phyloP scores from a whole-genome alignment of 2,797 vertebrate genomes.

The Thaleichthys pacificus region DNA sequence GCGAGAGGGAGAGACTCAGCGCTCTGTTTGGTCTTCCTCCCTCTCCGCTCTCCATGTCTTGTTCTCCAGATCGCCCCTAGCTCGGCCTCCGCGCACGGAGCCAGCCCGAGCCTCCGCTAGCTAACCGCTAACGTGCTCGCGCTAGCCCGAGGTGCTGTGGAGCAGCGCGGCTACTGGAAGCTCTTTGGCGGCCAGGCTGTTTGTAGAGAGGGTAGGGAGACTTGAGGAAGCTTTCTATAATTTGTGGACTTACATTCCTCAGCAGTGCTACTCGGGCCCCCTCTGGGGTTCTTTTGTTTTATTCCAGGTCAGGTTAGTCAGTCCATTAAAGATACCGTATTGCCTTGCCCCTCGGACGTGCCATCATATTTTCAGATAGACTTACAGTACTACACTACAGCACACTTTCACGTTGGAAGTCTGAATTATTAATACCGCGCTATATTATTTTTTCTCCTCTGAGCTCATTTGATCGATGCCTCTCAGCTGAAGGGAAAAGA shows the following conservation, averaged over 20 bases:
- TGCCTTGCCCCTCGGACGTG: conserved; percentile 39
- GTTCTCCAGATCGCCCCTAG: neutral
- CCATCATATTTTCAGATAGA: conserved; percentile 63
- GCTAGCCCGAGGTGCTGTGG: neutral
- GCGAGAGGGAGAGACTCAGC: neutral
- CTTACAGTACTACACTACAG: conserved; percentile 62
- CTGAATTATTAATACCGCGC: conserved; percentile 69
- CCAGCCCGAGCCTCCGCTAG: neutral
- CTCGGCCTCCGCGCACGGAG: too few relatives aligned
- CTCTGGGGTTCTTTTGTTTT: conserved; percentile 39
- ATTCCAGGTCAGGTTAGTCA: conserved; percentile 25
- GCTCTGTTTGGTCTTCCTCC: neutral
- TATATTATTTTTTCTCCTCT: conserved; percentile 53
- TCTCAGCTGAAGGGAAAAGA: conserved; percentile 41
- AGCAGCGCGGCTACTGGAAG: neutral
- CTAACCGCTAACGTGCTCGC: neutral
- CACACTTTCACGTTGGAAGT: conserved; percentile 49
- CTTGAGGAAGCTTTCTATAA: conserved; percentile 28
- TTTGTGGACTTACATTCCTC: conserved; percentile 32
- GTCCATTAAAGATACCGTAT: conserved; percentile 41
- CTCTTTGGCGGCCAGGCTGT: neutral
- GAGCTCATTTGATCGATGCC: conserved; percentile 55
- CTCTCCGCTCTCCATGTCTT: neutral
- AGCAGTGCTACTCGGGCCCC: conserved; percentile 25
- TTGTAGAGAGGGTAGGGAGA: conserved; percentile 15